A percentile compares a stretch with the other conserved stretches of the same genome.
Evolutionary conservation across 2,888 invertebrate genomes (phyloP).

Genomic region (Cryptus armator): DNA sequence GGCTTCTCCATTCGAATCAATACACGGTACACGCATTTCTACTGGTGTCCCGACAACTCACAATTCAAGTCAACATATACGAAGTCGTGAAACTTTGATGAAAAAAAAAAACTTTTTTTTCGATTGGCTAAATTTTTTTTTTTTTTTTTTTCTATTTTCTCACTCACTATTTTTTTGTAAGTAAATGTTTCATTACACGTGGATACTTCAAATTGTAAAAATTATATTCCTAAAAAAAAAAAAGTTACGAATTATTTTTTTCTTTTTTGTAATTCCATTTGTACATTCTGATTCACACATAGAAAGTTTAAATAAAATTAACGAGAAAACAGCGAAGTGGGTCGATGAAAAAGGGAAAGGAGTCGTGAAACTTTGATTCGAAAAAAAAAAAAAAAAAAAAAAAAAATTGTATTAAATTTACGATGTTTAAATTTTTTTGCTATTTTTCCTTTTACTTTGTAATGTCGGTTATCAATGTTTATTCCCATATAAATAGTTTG

Average conservation of each 20-base stretch:
- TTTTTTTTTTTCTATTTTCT: no score
- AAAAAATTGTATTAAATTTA: no score
- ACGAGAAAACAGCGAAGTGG: background rate
- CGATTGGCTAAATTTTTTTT: background rate
- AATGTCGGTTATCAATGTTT: no score
- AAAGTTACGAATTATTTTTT: no score
- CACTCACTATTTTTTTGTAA: no score
- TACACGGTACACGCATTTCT: constrained; percentile 64
- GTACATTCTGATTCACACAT: background rate
- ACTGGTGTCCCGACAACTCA: constrained; percentile 51
- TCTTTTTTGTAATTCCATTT: background rate
- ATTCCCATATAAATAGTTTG: background rate
- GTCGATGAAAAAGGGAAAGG: background rate
- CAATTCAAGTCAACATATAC: constrained; percentile 43
- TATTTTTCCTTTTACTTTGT: no score
- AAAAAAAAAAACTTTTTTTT: background rate
- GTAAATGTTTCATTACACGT: no score
- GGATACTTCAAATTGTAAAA: no score
- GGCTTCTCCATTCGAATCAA: constrained; percentile 78
- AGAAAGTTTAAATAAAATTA: background rate
- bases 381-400: no score
- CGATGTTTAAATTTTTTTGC: no score
- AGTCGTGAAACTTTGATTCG: no score
- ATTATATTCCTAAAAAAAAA: no score
- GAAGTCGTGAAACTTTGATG: constrained; percentile 24